Percentiles rank a stretch among this genome's conserved stretches.
phyloP scores from a whole-genome alignment of 2,113 vertebrate genomes.

The Thryonomys swinderianus region DNA sequence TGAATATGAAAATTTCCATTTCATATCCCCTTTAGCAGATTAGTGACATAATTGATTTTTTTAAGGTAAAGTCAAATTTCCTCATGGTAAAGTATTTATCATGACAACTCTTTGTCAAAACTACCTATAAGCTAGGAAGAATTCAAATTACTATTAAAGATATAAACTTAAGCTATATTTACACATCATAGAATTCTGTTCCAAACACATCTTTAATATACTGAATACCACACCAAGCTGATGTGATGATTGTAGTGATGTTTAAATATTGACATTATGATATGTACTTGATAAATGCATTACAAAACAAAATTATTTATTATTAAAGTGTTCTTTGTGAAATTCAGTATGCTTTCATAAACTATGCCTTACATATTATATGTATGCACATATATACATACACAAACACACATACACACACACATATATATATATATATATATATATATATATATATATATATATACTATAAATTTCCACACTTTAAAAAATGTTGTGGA shows the following conservation, averaged over 20 bases:
- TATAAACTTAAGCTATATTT: background rate
- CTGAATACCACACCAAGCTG: background rate
- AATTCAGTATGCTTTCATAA: background rate
- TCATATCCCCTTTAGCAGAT: background rate
- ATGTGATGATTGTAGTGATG: background rate
- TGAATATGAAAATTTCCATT: constrained; percentile 59
- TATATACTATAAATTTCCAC: background rate
- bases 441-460: background rate
- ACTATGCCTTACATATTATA: background rate
- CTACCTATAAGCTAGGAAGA: background rate
- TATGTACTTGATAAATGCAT: background rate
- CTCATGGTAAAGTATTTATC: background rate
- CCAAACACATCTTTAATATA: background rate
- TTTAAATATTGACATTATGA: background rate
- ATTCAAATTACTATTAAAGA: background rate
- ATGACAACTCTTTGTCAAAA: constrained; percentile 13
- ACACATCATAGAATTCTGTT: background rate
- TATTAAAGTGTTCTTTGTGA: background rate
- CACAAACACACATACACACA: too few relatives aligned
- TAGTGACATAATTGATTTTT: constrained; percentile 46
- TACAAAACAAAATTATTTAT: constrained; percentile 17
- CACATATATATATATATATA: too few relatives aligned
- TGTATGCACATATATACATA: too few relatives aligned
- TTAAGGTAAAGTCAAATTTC: constrained; percentile 14
- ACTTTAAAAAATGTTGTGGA: background rate